phyloP scores from a whole-genome alignment of 2,797 vertebrate genomes.

The Microhierax caerulescens region DNA sequence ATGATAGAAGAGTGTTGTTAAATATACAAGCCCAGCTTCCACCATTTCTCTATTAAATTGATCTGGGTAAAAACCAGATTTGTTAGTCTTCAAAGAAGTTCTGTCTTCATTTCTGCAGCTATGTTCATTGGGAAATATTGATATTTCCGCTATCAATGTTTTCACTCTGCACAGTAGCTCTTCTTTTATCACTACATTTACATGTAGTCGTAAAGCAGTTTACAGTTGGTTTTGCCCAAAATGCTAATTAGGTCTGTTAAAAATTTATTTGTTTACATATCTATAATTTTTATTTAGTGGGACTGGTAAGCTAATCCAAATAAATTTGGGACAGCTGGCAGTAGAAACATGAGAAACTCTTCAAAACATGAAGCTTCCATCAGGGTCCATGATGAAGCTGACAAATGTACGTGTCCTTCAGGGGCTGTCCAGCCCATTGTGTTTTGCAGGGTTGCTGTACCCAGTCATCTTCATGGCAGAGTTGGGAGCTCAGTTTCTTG shows the following conservation, averaged over 20 bases:
- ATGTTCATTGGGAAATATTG: neutral
- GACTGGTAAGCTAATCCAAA: neutral
- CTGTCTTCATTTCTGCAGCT: neutral
- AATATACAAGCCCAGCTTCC: neutral
- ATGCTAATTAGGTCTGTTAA: neutral
- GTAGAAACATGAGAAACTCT: neutral
- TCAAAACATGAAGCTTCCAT: neutral
- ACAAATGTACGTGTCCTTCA: neutral
- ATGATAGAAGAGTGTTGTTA: neutral
- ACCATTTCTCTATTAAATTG: neutral
- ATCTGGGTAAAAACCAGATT: neutral
- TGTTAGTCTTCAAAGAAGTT: neutral
- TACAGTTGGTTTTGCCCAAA: neutral
- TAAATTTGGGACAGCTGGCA: neutral
- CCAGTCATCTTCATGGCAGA: neutral
- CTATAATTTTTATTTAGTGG: neutral
- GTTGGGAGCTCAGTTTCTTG: neutral
- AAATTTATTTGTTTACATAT: neutral
- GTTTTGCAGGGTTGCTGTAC: neutral
- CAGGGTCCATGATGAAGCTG: neutral
- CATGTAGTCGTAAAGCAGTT: neutral
- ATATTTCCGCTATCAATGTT: neutral
- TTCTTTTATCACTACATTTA: neutral
- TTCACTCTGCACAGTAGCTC: neutral
- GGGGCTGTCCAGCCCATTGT: neutral